Conservation (phyloP, 64 coral and sea anemone genomes). For the Montipora sp. region DNA sequence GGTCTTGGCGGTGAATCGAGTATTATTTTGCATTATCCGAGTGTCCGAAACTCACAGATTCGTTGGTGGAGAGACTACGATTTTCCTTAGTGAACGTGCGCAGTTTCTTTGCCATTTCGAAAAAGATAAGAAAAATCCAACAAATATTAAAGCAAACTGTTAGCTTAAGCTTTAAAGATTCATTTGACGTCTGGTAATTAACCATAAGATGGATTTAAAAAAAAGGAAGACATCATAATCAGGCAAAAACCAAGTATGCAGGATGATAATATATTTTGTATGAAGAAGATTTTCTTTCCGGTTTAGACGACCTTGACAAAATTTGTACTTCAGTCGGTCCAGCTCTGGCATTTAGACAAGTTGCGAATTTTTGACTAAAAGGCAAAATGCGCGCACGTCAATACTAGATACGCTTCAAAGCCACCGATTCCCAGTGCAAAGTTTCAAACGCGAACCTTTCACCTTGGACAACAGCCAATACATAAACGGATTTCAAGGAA, state of each 20-base stretch:
- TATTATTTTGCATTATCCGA: neutral
- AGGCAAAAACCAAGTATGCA: neutral
- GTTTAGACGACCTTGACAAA: no score
- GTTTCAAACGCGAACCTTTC: no score
- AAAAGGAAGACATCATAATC: neutral
- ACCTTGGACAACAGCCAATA: no score
- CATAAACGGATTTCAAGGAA: no score
- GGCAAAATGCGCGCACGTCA: no score
- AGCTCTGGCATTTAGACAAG: no score
- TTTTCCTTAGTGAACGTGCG: neutral
- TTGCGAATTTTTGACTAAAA: no score
- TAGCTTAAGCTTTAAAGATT: neutral
- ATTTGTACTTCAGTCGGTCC: no score
- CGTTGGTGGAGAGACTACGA: neutral
- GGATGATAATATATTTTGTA: no score
- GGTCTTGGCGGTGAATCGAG: constrained; percentile 1
- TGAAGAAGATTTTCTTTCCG: no score
- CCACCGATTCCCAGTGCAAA: no score
- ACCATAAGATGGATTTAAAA: neutral
- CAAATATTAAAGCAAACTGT: neutral
- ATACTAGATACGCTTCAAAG: no score
- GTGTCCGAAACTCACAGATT: neutral
- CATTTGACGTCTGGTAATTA: neutral
- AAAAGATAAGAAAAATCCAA: neutral
- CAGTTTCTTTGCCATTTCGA: neutral